Conservation (phyloP, 1,140 invertebrate genomes). For the Zaprionus vittiger region DNA sequence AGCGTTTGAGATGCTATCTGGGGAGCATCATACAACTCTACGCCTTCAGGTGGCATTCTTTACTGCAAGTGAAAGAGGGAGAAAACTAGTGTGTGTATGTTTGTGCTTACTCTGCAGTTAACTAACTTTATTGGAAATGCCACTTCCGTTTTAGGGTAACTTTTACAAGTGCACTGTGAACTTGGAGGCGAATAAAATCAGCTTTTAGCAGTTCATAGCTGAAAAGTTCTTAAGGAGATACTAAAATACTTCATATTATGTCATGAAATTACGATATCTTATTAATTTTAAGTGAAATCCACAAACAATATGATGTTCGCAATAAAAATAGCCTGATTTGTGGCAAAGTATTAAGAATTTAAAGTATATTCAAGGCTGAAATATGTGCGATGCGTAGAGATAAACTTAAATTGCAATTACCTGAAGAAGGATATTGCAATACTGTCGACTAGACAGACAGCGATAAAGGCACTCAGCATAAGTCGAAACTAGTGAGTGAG, state of each 20-base stretch:
- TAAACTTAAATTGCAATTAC: no score
- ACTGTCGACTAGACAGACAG: no score
- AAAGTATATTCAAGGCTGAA: not conserved
- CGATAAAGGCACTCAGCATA: no score
- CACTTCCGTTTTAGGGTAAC: not conserved
- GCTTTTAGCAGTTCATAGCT: not conserved
- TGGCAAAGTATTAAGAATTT: not conserved
- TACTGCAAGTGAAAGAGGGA: not conserved
- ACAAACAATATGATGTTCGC: no score
- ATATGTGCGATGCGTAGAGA: no score
- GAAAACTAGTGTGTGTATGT: not conserved
- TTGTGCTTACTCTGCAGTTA: slow-evolving; percentile 7
- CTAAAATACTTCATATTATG: not conserved
- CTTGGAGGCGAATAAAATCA: not conserved
- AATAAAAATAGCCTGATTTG: no score
- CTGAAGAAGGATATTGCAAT: no score
- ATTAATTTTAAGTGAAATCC: no score
- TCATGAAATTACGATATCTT: no score
- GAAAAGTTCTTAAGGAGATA: not conserved
- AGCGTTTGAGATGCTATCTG: not conserved
- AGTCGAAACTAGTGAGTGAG: no score
- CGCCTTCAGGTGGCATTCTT: slow-evolving; percentile 19
- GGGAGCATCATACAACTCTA: not conserved
- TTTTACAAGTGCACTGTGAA: not conserved
- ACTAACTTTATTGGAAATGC: slow-evolving; percentile 31